phyloP scores from a whole-genome alignment of 2,888 invertebrate genomes.

The Dusona sp. region DNA sequence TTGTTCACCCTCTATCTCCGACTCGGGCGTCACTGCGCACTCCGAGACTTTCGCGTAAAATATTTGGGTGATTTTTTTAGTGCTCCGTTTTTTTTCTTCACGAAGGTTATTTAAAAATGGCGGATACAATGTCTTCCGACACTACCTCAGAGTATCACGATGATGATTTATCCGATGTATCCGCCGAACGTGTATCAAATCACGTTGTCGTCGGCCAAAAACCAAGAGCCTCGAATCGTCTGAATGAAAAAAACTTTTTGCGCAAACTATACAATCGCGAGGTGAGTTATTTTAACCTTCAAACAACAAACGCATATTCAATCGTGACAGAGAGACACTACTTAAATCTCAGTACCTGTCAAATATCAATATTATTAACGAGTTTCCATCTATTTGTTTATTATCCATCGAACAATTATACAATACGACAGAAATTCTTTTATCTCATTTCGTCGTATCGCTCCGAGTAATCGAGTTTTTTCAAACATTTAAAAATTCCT shows the following conservation, averaged over 20 bases:
- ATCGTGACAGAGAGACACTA: constrained; percentile 12
- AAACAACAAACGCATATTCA: constrained; percentile 70
- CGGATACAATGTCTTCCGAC: constrained; percentile 84
- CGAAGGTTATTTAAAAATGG: constrained; percentile 84
- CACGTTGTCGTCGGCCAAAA: constrained; percentile 81
- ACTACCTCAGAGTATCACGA: constrained; percentile 83
- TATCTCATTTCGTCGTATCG: neutral
- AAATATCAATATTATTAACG: constrained; percentile 52
- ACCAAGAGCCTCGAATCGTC: constrained; percentile 76
- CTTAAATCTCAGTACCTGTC: constrained; percentile 68
- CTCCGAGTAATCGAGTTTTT: neutral
- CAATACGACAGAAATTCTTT: neutral
- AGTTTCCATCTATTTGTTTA: neutral
- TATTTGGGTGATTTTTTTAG: constrained; percentile 42
- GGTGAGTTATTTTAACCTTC: constrained; percentile 84
- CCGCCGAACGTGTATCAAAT: constrained; percentile 80
- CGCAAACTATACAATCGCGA: constrained; percentile 88
- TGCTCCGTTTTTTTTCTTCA: constrained; percentile 52
- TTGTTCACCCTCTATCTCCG: constrained; percentile 43
- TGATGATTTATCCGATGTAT: constrained; percentile 83
- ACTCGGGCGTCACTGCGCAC: constrained; percentile 43
- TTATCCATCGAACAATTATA: neutral
- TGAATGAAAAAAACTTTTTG: constrained; percentile 80
- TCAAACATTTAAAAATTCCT: neutral
- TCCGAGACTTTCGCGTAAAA: constrained; percentile 65